Percentiles rank a stretch among this genome's conserved stretches.
These are phyloP conservation scores for Cochlearius cochlearius DNA, from an alignment of 2,113 vertebrate genomes.

Conservation along the genomic window DNA sequence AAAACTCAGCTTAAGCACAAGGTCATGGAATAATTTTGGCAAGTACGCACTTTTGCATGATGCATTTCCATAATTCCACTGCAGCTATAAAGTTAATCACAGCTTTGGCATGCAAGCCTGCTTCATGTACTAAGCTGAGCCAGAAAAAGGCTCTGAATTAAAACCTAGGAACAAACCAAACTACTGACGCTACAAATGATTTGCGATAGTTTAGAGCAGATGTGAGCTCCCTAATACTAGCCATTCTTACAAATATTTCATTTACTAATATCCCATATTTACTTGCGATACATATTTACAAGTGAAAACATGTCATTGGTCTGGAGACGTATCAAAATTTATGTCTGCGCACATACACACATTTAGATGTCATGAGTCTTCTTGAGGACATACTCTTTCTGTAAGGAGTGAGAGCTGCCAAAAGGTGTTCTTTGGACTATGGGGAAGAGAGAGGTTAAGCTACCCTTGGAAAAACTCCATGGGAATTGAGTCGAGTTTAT, in stretches of 20 bases:
- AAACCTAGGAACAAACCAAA: constrained; percentile 51
- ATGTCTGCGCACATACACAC: neutral
- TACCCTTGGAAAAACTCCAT: neutral
- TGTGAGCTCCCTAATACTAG: neutral
- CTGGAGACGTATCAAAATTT: neutral
- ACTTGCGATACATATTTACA: neutral
- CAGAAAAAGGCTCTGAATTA: constrained; percentile 63
- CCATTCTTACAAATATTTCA: constrained; percentile 9
- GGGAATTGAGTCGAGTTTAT: neutral
- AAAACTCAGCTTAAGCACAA: constrained; percentile 79
- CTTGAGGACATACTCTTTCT: neutral
- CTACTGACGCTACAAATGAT: constrained; percentile 33
- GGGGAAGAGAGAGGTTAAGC: neutral
- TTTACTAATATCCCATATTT: constrained; percentile 5
- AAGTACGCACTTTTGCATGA: constrained; percentile 74
- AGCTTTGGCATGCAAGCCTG: constrained; percentile 67
- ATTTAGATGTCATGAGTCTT: neutral
- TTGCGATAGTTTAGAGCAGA: constrained; percentile 14
- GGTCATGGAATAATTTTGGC: constrained; percentile 82
- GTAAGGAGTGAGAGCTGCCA: neutral
- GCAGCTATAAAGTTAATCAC: constrained; percentile 80
- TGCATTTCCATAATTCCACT: constrained; percentile 80
- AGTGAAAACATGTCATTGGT: neutral
- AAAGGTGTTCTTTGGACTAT: neutral
- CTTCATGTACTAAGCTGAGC: constrained; percentile 44